Conservation (phyloP, 2,113 vertebrate species). For the Oncorhynchus masou region DNA sequence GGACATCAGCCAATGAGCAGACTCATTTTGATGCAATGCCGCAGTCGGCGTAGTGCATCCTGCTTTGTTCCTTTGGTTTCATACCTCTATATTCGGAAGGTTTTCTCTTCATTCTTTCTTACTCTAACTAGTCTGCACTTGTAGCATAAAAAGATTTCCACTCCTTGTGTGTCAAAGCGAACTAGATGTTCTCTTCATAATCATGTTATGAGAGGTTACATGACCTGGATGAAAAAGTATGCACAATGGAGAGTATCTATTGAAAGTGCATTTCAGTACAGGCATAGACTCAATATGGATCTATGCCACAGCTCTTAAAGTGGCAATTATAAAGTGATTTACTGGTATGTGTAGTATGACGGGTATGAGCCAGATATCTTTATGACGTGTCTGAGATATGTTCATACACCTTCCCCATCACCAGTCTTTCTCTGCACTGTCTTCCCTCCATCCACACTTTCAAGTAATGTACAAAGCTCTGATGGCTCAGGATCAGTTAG, state of each 20-base stretch:
- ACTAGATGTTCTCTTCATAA: neutral
- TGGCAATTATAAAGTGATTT: too few relatives aligned
- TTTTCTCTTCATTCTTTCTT: too few relatives aligned
- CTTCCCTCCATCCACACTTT: neutral
- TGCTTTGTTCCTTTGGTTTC: too few relatives aligned
- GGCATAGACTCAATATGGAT: too few relatives aligned
- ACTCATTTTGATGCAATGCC: too few relatives aligned
- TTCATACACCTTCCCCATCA: neutral
- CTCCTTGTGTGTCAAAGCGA: neutral
- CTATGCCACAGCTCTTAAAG: too few relatives aligned
- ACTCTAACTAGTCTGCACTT: too few relatives aligned
- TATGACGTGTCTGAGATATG: neutral
- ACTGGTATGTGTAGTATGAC: too few relatives aligned
- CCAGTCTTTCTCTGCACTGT: neutral
- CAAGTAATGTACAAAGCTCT: conserved; percentile 33
- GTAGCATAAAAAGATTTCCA: too few relatives aligned
- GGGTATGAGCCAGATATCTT: neutral
- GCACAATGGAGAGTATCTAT: neutral
- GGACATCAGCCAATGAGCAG: too few relatives aligned
- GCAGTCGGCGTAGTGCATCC: too few relatives aligned
- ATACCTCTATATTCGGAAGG: too few relatives aligned
- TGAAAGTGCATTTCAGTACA: neutral
- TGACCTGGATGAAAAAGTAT: neutral
- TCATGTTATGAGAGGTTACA: neutral
- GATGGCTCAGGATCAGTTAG: conserved; percentile 56